Percentiles rank a stretch among this genome's conserved stretches.
Evolutionary conservation across 2,888 invertebrate species (phyloP).

Genomic region (Clitarchus hookeri): DNA sequence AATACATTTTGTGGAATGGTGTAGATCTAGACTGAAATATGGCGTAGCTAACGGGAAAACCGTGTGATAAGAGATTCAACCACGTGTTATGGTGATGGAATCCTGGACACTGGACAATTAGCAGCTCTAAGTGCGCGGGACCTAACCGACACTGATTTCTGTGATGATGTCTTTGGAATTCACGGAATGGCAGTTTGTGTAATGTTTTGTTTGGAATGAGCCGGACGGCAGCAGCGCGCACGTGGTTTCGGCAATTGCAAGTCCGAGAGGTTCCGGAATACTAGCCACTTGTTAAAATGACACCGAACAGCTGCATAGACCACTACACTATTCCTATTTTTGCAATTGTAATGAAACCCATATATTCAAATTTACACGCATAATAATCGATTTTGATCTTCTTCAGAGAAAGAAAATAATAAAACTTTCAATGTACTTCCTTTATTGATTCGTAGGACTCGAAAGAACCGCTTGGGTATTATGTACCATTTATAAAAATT

Average conservation of each 20-base stretch:
- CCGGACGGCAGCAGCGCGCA: not conserved
- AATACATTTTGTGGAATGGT: no score
- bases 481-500: no score
- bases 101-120: not conserved
- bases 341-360: no score
- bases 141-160: not conserved
- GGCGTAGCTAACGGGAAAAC: not conserved
- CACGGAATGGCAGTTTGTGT: not conserved
- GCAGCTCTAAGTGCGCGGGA: not conserved
- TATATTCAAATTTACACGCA: no score
- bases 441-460: no score
- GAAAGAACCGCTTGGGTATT: no score
- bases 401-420: no score
- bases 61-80: not conserved
- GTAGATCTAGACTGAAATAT: no score
- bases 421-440: no score
- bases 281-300: not conserved
- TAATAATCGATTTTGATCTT: no score
- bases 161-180: not conserved
- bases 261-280: not conserved
- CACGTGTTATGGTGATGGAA: not conserved
- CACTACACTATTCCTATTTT: no score
- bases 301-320: no score
- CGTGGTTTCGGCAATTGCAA: not conserved
- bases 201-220: not conserved